Base-by-base conservation (phyloP, 2,888 invertebrate species). In the Agrochola macilenta region DNA sequence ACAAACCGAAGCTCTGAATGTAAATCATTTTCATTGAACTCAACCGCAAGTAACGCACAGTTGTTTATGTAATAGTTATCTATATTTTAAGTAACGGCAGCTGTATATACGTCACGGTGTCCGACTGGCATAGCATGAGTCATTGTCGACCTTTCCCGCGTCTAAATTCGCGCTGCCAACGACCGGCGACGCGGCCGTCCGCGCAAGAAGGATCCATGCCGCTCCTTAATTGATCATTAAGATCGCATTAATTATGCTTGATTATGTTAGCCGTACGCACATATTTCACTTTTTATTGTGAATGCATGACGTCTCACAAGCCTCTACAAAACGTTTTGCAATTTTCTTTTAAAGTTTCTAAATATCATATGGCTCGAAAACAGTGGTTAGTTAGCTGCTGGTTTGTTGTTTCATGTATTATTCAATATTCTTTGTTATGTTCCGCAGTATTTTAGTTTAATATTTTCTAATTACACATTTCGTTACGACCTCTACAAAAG, bases 151-250 rank as follows among this genome's bases (percentile, higher is more conserved):
- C 95, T 95, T 95, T 95, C 90, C 92, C 83, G 92, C 89, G 87
- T 94, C 95, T 96, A 95, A 95, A 94, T 96, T 95, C 91, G 95
- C 94, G 89, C 93, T 91, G 93, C 93, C 93, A 94, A 94, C 94
- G 94, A 94, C 93, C 94, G 90, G 84, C 84, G 85, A 39, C 81
- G 72, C 82, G 74, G 82, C 81, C 30, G 84, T 74, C 81, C 78
- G 82, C 86, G 84, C 90, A 86, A 85, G 90, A 86, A 85, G 90
- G 87, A 88, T 87, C 85, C 79, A 85, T 75, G 79, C 84, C 85
- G 79, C 77, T 86, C 63, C 78, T 89, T 92, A 92, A 93, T 93
- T 93, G 91, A 90, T 88, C 86, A 92, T 93, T 93, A 91, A 91
- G 89, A 90, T 89, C 87, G 69, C 79, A 84, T 88, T 87, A 84